Evolutionary conservation across 2,797 vertebrate species (phyloP).

Genomic region (Chloroceryle inda): DNA sequence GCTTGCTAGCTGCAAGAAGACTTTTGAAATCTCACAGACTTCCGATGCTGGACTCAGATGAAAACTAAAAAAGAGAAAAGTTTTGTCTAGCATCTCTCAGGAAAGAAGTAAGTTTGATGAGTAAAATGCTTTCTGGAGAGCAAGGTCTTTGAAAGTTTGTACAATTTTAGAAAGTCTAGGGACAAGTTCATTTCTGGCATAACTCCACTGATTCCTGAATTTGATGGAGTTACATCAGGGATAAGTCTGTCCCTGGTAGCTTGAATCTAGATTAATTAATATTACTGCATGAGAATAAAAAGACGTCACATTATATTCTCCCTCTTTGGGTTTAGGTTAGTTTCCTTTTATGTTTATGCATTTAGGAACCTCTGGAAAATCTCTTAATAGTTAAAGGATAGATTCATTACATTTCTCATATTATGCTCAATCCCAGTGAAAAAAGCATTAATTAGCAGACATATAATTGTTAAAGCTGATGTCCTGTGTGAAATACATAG

Average conservation of each 20-base stretch:
- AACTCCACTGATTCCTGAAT: not conserved
- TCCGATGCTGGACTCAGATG: not conserved
- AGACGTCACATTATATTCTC: not conserved
- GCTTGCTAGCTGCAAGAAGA: not conserved
- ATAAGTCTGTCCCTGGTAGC: not conserved
- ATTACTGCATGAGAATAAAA: not conserved
- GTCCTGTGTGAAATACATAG: not conserved
- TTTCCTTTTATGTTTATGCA: not conserved
- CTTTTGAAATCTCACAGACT: not conserved
- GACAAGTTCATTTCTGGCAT: not conserved
- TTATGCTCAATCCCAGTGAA: not conserved
- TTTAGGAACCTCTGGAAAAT: not conserved
- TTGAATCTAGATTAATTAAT: not conserved
- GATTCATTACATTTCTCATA: not conserved
- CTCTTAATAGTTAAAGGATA: not conserved
- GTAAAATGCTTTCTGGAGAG: not conserved
- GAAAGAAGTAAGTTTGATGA: not conserved
- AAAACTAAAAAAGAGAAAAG: not conserved
- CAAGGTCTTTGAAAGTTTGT: not conserved
- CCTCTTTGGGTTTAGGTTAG: not conserved
- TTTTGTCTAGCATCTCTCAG: not conserved
- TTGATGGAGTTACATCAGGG: not conserved
- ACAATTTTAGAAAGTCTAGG: not conserved
- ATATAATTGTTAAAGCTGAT: not conserved
- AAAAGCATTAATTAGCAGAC: constrained; percentile 41